Evolutionary conservation across 2,888 invertebrate genomes (phyloP), one percentile per base, ranked within the genome.

Genomic region (Carterocephalus palaemon): DNA sequence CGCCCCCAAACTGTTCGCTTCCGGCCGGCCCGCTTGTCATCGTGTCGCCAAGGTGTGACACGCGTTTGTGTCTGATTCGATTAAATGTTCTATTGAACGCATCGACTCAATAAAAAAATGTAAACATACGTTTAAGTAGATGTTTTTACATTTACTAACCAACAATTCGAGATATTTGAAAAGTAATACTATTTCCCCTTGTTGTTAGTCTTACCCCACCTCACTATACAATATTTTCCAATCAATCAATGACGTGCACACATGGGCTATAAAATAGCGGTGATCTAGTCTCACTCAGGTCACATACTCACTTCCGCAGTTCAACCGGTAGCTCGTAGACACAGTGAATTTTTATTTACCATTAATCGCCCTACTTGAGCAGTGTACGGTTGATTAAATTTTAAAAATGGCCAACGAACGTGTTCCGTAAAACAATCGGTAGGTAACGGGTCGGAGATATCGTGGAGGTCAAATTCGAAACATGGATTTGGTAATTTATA

Each of bases 1-100:
- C 71, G 78, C 72, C 78, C 79, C 76, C 71, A 77, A 81, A 82
- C 83, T 77, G 75, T 73, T 71, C 70, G 55, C 74, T 80, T 84
- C 85, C 84, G 72, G 66, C 56, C 53, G 56, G 54, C 51, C 49
- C 51, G 51, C 51, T 56, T 55, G 28, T 4, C 54, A 56, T 53
- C 53, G 54, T 55, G 28, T 4, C 54, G 56, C 52, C 53, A 55
- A 58, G 57, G 54, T 56, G 57, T 56, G 52, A 42, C 42, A 42
- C 34, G 28, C 9, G 42, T 36, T 42, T 28, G 23, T 29, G 43
- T 36, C 16, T 29, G 16, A 36, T 43, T 22, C 8, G 28, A 43
- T 43, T 43, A 36, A 19, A 8, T 9, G 8, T 5, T 20, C 8
- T 26, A 26, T 37, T n/a, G 26, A 37, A 17, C 16, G 9, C 19